Evolutionary conservation across 2,888 invertebrate species (phyloP), one percentile per base, ranked within the genome.

Genomic region (Neocrepidodera transversa): DNA sequence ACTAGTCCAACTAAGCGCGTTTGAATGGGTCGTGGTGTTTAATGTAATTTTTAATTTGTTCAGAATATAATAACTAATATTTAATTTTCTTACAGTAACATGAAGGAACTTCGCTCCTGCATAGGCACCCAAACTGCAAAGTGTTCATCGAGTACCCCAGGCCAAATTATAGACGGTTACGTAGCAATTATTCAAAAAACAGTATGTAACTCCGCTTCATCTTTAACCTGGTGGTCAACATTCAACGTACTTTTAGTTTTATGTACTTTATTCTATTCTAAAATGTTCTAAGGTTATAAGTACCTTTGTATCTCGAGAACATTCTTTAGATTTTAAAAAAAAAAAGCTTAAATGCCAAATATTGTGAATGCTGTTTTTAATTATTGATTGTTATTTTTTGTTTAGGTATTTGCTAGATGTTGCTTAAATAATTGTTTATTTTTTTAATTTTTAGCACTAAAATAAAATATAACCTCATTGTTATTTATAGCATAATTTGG

Each of bases 141-240:
- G 23, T 54, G 54, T 11, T 10, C 18, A 16, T 26, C 45, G 1
- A 13, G 10, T 7, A 18, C 10, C 0, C 36, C 54, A 10, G n/a
- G 16, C 6, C 1, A 54, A 17, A 47, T 54, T 17, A 1, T 36
- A 11, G 54, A 54, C 11, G 54, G 40, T 16, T 54, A 45, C n/a
- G 13, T 54, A 1, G 45, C 4, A 8, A 0, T 54, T 1, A 8
- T 45, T 3, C 16, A 20, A 4, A 14, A 3, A 8, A 20, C 13
- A 16, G 35, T 26, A 5, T 54, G 54, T 26, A 54, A 40, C 13
- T 47, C 54, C n/a, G 54, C 54, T 3, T 17, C 54, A n/a, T 45
- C 17, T 8, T 14, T 54, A 1, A 8, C 36, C 16, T 54, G 35
- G 54, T 45, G 16, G n/a, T 45, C 54, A 6, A 23, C 35, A 13